A percentile compares a stretch with the other conserved stretches of the same genome.
These are phyloP conservation scores for Elysia crispata DNA, from an alignment of 2,888 invertebrate genomes.

Conservation along the genomic window DNA sequence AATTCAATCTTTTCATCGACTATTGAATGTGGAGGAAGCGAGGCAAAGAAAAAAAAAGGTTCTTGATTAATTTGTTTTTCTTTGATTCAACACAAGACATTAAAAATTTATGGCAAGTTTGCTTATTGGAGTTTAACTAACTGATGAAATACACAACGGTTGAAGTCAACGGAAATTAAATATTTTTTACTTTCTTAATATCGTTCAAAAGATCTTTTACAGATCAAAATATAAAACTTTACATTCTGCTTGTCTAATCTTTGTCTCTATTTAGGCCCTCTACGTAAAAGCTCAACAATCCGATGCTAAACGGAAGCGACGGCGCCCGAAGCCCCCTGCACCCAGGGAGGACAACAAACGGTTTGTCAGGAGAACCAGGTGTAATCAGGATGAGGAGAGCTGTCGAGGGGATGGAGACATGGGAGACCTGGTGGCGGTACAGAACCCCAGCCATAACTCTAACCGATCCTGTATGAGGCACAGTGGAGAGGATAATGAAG, in stretches of 20 bases:
- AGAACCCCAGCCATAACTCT: neutral
- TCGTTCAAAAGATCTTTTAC: too few species aligned
- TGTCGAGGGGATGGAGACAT: neutral
- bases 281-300: slow-evolving; percentile 62
- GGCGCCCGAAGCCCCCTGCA: neutral
- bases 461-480: neutral
- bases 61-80: too few species aligned
- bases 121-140: too few species aligned
- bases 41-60: too few species aligned
- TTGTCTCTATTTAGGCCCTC: slow-evolving; percentile 44
- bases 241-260: neutral
- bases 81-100: too few species aligned
- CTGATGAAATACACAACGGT: too few species aligned
- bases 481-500: slow-evolving; percentile 30
- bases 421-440: neutral
- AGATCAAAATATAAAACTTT: too few species aligned
- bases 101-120: too few species aligned
- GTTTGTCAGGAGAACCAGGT: slow-evolving; percentile 32
- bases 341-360: slow-evolving; percentile 41
- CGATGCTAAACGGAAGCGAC: slow-evolving; percentile 34
- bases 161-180: too few species aligned
- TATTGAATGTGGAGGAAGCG: too few species aligned
- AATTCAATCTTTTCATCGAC: too few species aligned
- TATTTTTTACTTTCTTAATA: too few species aligned
- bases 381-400: slow-evolving; percentile 10